phyloP scores from a whole-genome alignment of 2,797 vertebrate genomes.

The Tangara arthus region DNA sequence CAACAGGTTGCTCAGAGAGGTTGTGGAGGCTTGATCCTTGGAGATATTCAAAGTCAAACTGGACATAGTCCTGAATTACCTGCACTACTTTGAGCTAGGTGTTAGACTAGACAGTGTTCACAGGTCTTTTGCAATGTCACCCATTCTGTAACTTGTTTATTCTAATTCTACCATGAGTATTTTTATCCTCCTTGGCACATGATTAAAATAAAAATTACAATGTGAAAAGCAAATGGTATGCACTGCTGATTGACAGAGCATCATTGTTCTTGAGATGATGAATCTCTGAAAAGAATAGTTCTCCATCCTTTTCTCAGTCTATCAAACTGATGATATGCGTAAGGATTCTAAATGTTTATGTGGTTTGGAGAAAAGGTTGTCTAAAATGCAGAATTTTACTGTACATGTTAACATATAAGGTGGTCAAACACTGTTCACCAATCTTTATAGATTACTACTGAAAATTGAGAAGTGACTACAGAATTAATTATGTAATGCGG shows the following conservation, averaged over 20 bases:
- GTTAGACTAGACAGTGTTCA: background rate
- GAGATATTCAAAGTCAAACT: background rate
- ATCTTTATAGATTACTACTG: background rate
- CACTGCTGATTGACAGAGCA: background rate
- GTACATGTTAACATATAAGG: background rate
- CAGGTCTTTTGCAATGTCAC: background rate
- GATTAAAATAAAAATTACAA: background rate
- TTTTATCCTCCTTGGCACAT: background rate
- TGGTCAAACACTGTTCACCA: background rate
- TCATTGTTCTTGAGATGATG: background rate
- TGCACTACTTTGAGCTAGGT: background rate
- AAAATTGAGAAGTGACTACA: background rate
- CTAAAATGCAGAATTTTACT: background rate
- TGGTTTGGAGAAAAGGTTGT: background rate
- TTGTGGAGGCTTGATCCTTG: background rate
- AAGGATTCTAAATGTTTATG: background rate
- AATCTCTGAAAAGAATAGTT: background rate
- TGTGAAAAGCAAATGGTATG: background rate
- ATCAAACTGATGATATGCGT: background rate
- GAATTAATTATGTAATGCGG: background rate
- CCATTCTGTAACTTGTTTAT: background rate
- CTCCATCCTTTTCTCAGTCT: background rate
- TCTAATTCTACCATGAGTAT: background rate
- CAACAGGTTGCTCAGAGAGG: background rate
- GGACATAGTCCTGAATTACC: background rate